These are phyloP conservation scores for Gymnodraco acuticeps DNA, from an alignment of 2,797 vertebrate genomes.

Conservation along the genomic window DNA sequence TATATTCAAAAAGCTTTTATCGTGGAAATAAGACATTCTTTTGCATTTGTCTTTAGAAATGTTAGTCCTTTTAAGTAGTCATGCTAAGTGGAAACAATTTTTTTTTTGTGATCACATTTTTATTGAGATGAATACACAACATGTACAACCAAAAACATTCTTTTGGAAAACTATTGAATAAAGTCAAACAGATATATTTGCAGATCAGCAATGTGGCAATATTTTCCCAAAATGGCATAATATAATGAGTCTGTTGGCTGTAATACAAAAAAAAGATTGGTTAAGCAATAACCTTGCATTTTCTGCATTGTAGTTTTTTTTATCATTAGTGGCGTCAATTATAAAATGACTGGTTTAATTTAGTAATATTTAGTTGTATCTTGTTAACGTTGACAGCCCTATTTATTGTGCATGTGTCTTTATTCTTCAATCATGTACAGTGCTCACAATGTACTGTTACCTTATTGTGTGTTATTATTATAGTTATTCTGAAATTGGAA, in stretches of 20 bases:
- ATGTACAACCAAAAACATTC: no score
- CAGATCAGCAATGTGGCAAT: not conserved
- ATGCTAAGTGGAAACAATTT: not conserved
- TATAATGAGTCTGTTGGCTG: not conserved
- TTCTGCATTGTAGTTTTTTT: not conserved
- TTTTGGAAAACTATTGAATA: no score
- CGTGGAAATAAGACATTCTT: not conserved
- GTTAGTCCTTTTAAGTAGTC: not conserved
- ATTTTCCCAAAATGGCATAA: not conserved
- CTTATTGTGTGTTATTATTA: not conserved
- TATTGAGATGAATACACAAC: no score
- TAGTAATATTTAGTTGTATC: not conserved
- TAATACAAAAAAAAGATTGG: not conserved
- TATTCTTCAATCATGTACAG: not conserved
- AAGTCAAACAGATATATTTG: not conserved
- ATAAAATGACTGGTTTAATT: not conserved
- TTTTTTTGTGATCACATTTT: not conserved
- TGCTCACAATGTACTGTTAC: not conserved
- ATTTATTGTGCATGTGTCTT: not conserved
- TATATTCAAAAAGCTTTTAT: not conserved
- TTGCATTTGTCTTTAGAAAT: slow-evolving; percentile 23
- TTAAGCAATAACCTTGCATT: not conserved
- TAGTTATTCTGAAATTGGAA: not conserved
- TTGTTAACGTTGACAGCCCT: no score
- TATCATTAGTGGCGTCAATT: not conserved